Evolutionary conservation across 2,113 vertebrate species (phyloP), one percentile per base, ranked within the genome.

Genomic region (Hippoglossus stenolepis): DNA sequence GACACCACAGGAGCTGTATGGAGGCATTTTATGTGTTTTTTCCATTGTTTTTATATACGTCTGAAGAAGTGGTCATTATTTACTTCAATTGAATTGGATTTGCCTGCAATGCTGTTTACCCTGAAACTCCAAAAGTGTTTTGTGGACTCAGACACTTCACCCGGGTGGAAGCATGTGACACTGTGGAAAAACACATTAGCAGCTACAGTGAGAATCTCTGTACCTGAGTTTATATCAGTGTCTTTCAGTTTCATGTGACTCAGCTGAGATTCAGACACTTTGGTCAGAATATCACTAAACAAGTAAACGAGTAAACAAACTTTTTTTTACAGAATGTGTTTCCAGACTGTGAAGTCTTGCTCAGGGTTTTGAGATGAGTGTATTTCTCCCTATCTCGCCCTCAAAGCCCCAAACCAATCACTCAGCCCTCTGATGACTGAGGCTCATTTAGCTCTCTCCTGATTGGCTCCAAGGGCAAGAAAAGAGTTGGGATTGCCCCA

Each of bases 341-440:
- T 61, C 68, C 59, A 57, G 78, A 76, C 69, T 75, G 71, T 77
- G 40, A 75, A 69, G 73, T 82, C 75, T 67, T 72, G 57, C 78
- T 75, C 74, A 58, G 65, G 63, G 59, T 82, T 85, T 79, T 54
- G 11, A 70, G 20, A 85, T 59, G 60, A 87, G 83, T 73, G 60
- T 69, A 64, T 87, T 85, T 88, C 79, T 83, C 68, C 56, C 77
- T 81, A 77, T 86, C 78, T 90, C 38, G 14, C 64, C 75, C 84
- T 87, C 91, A 85, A 84, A 92, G 85, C 78, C 90, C 86, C 85
- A 92, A 87, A 87, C 85, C 89, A 92, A 92, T 93, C 92, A 91
- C 59, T 82, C 81, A 79, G 79, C 72, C 80, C 90, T 91, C 91
- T 89, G 86, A 87, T 87, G 91, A 87, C 85, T 79, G 68, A 73